Conservation (phyloP, 2,113 vertebrate species). For the Gymnarchus niloticus region DNA sequence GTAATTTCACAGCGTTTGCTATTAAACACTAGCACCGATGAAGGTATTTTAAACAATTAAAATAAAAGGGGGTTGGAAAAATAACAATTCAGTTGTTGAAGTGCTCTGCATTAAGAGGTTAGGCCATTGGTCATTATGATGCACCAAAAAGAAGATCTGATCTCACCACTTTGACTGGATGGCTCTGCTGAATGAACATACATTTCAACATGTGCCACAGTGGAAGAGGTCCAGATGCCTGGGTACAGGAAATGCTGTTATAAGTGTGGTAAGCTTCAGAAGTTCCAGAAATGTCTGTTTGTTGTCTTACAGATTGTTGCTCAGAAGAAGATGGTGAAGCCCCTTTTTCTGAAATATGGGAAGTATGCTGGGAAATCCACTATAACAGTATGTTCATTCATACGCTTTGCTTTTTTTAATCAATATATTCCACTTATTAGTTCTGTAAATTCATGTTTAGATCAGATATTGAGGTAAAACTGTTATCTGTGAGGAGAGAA, state of each 20-base stretch:
- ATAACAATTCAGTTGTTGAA: not conserved
- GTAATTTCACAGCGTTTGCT: not conserved
- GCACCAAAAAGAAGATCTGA: not conserved
- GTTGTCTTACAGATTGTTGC: constrained; percentile 77
- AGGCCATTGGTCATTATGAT: constrained; percentile 9
- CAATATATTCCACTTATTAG: too few species aligned
- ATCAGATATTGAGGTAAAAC: too few species aligned
- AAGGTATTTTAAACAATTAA: not conserved
- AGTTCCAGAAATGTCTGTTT: not conserved
- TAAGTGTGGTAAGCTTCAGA: not conserved
- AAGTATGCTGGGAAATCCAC: constrained; percentile 88
- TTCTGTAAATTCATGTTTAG: too few species aligned
- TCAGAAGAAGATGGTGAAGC: constrained; percentile 84
- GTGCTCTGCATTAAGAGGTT: not conserved
- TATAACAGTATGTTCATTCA: constrained; percentile 71
- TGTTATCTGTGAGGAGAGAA: too few species aligned
- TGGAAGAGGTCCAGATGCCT: not conserved
- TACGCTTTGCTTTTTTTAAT: not conserved
- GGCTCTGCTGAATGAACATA: not conserved
- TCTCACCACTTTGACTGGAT: not conserved
- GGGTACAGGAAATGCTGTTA: not conserved
- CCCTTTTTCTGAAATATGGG: constrained; percentile 81
- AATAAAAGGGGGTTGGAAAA: not conserved
- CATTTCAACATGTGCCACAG: not conserved
- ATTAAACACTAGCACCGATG: not conserved